Evolutionary conservation across 2,113 vertebrate genomes (phyloP).

Genomic region (Albula goreensis): DNA sequence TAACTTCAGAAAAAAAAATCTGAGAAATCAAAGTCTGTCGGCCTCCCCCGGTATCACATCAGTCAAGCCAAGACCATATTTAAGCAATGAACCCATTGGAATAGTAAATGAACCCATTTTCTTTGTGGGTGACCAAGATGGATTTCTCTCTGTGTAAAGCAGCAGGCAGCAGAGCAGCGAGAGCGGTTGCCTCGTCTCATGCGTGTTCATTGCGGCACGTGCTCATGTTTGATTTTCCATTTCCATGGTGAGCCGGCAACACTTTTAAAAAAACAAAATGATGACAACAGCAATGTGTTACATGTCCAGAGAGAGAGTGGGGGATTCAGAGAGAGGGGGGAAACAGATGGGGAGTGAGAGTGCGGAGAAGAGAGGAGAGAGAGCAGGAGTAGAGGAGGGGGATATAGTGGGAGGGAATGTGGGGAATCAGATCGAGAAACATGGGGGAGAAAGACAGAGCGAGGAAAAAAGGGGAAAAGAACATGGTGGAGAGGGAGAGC

Average conservation of each 20-base stretch:
- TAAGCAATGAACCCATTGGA: background rate
- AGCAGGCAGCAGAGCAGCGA: background rate
- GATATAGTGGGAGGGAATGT: background rate
- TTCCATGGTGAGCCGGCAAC: background rate
- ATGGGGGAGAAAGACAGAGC: background rate
- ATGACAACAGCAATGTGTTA: background rate
- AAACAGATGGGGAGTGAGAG: background rate
- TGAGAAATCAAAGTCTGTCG: background rate
- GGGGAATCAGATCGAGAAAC: background rate
- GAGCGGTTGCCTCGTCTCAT: background rate
- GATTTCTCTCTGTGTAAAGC: background rate
- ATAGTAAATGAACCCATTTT: background rate
- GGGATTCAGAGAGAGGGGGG: background rate
- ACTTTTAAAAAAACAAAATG: background rate
- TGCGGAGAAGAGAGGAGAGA: background rate
- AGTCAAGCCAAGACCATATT: background rate
- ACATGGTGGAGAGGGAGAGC: background rate
- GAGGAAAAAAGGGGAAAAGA: background rate
- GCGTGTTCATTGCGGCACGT: background rate
- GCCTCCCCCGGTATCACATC: background rate
- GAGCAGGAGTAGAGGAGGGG: background rate
- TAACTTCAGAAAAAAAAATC: background rate
- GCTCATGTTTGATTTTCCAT: background rate
- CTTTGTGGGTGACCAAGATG: background rate
- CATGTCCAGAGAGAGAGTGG: background rate